Conservation (phyloP, 2,888 invertebrate species). For the Torymus auratus region DNA sequence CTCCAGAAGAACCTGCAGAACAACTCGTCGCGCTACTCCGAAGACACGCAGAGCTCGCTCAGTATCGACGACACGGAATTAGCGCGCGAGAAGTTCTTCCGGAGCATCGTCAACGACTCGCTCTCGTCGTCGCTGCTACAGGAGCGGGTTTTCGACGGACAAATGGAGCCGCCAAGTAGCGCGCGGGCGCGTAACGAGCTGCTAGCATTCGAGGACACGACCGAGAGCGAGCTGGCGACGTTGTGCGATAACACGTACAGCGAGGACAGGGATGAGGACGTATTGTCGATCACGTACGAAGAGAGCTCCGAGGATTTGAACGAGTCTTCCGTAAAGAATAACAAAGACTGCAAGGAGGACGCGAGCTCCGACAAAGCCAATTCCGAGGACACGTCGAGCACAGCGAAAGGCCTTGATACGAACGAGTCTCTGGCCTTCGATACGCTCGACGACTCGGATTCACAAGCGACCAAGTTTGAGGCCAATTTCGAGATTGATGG, state of each 20-base stretch:
- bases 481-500: slow-evolving; percentile 70
- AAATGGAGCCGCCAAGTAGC: slow-evolving; percentile 44
- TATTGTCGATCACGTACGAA: slow-evolving; percentile 51
- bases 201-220: slow-evolving; percentile 55
- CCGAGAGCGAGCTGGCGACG: slow-evolving; percentile 52
- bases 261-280: slow-evolving; percentile 48
- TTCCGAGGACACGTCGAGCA: slow-evolving; percentile 13
- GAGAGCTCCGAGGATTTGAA: slow-evolving; percentile 48
- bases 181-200: slow-evolving; percentile 54
- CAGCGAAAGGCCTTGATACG: background rate
- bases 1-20: slow-evolving; percentile 45
- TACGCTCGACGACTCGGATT: slow-evolving; percentile 40
- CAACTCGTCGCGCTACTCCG: slow-evolving; percentile 68
- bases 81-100: slow-evolving; percentile 70
- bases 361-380: background rate
- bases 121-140: slow-evolving; percentile 67
- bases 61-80: slow-evolving; percentile 65
- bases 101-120: slow-evolving; percentile 68
- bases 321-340: slow-evolving; percentile 41
- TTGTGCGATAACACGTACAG: slow-evolving; percentile 50
- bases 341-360: slow-evolving; percentile 1
- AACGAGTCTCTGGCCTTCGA: slow-evolving; percentile 20
- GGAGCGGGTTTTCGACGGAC: slow-evolving; percentile 17
- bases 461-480: slow-evolving; percentile 56
- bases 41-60: slow-evolving; percentile 68